Evolutionary conservation across 2,113 vertebrate genomes (phyloP), one percentile per base, ranked within the genome.

Genomic region (Empidonax alnorum): DNA sequence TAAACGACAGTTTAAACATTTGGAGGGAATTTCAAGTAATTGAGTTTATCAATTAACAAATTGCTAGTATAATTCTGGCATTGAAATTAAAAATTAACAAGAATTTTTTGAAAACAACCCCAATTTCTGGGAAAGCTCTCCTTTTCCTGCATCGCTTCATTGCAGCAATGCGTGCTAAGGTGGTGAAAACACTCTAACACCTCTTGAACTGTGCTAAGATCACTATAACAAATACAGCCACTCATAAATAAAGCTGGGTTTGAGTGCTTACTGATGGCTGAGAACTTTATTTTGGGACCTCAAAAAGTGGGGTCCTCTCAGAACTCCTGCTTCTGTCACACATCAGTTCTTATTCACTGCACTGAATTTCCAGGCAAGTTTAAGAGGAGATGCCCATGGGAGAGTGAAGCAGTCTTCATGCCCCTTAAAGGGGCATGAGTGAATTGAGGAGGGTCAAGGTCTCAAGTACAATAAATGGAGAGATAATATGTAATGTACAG

Each of bases 121-220:
- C 66, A 53, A 7, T 14, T 44, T 25, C 31, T 76, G 5, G 1
- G 6, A 66, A 81, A n/a, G 2, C 18, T 55, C 18, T 66, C 23
- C 14, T 68, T 33, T 12, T 22, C 10, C 19, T 7, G 52, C 6
- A 23, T 66, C 6, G 11, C 25, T 74, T 58, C 0, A 0, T 18
- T 24, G 24, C 47, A 47, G 47, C 47, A 47, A 10, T 31, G 20
- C 4, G 23, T 25, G 14, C 8, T 17, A n/a, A 12, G 14, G 25
- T 30, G 20, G 22, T n/a, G 66, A 52, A 67, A 89, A 25, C 33
- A 39, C 14, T 47, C 44, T 35, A 72, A 46, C 28, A 59, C 6
- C 19, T 42, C 13, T 27, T 72, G 27, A n/a, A 27, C 41, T 50
- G 19, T 77, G 22, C 12, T 35, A 33, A 77, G 5, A 46, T 39